Evolutionary conservation across 1,140 invertebrate genomes (phyloP), one percentile per base, ranked within the genome.

Genomic region (Kradibia gibbosae): DNA sequence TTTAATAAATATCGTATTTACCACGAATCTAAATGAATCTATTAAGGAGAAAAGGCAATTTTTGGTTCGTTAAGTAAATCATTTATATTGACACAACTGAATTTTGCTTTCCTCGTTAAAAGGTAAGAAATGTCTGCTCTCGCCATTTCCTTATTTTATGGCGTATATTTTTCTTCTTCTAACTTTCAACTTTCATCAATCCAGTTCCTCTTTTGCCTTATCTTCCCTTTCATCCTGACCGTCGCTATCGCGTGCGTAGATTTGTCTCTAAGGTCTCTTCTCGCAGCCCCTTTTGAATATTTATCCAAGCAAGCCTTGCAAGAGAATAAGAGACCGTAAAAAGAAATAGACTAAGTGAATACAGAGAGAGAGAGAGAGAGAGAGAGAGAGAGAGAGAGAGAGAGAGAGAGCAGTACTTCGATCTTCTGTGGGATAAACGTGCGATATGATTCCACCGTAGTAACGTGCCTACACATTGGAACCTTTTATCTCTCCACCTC

Each of bases 371-470:
- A 25, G 31, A 53, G 57, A 39, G 25, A 60, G 25, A n/a, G 25
- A 45, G 31, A 31, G 34, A 65, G 75, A 25, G 15, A 36, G n/a
- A 81, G 79, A 50, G 72, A 10, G 60, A 72, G 67, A 55, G 45
- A 72, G 20, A 77, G 36, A 80, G 39, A 81, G 57, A 83, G 42
- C 34, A 72, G 36, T 20, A 34, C 39, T 39, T n/a, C 81, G 81
- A 82, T 78, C 67, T 80, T 77, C 42, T 25, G 20, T n/a, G 36
- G 67, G 50, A 79, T 79, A 79, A 71, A 78, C 65, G 31, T 28
- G 65, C 77, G 79, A 84, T 82, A 67, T 75, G 76, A 79, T 78
- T 77, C 45, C 80, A 78, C 72, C 28, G 28, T 75, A 3, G 60
- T 45, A 57, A 55, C 80, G 60, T 28, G 65, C 48, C 22, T 48